Base-by-base conservation (phyloP, 2,797 vertebrate genomes). In the Columba guinea region DNA sequence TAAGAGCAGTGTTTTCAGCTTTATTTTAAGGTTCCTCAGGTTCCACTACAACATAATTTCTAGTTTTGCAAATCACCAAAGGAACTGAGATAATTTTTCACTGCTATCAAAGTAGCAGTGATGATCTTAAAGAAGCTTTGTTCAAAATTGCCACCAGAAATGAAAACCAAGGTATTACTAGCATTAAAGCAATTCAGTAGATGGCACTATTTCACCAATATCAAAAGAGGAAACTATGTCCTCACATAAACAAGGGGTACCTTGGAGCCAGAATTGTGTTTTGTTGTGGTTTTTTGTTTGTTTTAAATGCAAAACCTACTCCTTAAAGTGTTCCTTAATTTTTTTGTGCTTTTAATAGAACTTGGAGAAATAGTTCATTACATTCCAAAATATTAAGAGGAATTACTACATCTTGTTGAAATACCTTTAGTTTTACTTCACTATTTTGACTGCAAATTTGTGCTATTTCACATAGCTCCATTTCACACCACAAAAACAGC, bases 121-220 rank as follows among this genome's bases (percentile, higher is more conserved):
- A 55, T 18, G 11, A 34, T 71, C 68, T 71, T 18, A 64, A 4
- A 41, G 21, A 30, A 59, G 6, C 8, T 41, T 78, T 62, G 18
- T 28, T 90, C 59, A 78, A 68, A 75, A 60, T 41, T 64, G 58
- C 73, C 60, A 85, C 27, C 53, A 68, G 44, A 84, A 75, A 56
- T 20, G 2, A 71, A 78, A 76, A 65, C 20, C 30, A 82, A 75
- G 59, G 51, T 79, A 46, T 46, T 46, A 46, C 20, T 20, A 93
- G 46, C 92, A 80, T 32, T 74, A 13, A 49, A 78, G 58, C 46
- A 58, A 32, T 71, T 93, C 94, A 93, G 95, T 73, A 96, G 95
- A 93, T 94, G 94, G 96, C 96, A 96, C 89, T 92, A 85, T 94
- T 93, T 74, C 51, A 79, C 70, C 46, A 81, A 94, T 78, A 88